These are phyloP conservation scores for Acanthoscelides obtectus DNA, from an alignment of 2,888 invertebrate genomes.

Conservation along the genomic window DNA sequence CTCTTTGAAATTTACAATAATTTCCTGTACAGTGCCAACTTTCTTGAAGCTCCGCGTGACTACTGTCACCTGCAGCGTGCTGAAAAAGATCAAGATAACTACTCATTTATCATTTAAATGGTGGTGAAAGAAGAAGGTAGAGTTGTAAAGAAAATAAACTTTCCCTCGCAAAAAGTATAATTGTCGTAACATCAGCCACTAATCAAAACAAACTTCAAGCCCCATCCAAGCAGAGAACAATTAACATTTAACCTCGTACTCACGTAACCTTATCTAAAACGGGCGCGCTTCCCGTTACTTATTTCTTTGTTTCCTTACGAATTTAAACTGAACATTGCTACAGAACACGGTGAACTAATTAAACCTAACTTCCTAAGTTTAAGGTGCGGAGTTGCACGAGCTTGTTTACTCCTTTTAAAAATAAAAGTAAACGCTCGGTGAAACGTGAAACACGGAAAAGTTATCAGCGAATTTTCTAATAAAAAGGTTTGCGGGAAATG, in stretches of 20 bases:
- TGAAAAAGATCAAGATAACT: too few species aligned
- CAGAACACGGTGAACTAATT: background rate
- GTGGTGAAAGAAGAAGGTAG: too few species aligned
- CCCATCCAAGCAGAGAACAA: background rate
- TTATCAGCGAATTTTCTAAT: background rate
- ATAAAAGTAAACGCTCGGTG: background rate
- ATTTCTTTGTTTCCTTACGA: background rate
- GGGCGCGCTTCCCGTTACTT: background rate
- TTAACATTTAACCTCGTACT: background rate
- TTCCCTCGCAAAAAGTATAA: background rate
- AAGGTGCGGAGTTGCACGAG: background rate
- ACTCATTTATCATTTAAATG: too few species aligned
- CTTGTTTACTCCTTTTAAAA: background rate
- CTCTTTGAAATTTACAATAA: too few species aligned
- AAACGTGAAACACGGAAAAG: background rate
- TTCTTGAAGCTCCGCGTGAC: too few species aligned
- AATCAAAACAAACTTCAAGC: background rate
- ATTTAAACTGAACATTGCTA: background rate
- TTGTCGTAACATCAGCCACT: background rate
- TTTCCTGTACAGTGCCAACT: too few species aligned
- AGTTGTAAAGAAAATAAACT: too few species aligned
- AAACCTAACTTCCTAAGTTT: background rate
- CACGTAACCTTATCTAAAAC: background rate
- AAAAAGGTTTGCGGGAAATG: background rate
- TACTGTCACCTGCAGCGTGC: too few species aligned